These are phyloP conservation scores for Burhinus oedicnemus DNA, from an alignment of 2,113 vertebrate species.

Conservation along the genomic window DNA sequence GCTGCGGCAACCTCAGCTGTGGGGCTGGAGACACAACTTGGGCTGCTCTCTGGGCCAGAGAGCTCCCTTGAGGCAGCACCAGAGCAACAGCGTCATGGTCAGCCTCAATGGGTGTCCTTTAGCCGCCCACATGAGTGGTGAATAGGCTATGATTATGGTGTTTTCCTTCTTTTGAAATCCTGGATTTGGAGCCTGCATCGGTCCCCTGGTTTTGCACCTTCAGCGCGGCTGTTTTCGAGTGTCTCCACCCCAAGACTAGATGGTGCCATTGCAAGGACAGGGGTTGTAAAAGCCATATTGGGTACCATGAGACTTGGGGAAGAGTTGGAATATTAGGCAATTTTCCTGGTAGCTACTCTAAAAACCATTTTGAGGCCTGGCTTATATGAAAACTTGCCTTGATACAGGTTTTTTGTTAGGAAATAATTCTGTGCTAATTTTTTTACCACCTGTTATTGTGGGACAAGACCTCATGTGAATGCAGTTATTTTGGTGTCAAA, in stretches of 20 bases:
- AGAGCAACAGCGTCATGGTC: fast-evolving
- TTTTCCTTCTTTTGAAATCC: not conserved
- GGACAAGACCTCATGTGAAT: not conserved
- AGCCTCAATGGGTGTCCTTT: not conserved
- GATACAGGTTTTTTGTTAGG: not conserved
- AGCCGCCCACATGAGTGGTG: not conserved
- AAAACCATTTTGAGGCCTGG: not conserved
- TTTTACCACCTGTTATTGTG: not conserved
- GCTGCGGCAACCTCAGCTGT: not conserved
- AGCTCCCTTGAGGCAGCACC: not conserved
- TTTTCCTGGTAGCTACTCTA: not conserved
- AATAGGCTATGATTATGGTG: not conserved
- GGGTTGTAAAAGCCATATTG: not conserved
- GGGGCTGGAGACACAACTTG: not conserved
- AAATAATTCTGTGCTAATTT: not conserved
- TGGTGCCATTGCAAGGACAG: not conserved
- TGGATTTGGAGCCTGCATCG: fast-evolving
- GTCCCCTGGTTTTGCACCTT: not conserved
- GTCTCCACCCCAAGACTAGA: not conserved
- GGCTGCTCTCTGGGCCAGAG: fast-evolving
- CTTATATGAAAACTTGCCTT: not conserved
- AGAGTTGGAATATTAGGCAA: not conserved
- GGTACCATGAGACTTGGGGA: not conserved
- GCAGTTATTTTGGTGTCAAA: not conserved
- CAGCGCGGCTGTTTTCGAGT: fast-evolving